Evolutionary conservation across 2,888 invertebrate species (phyloP), one percentile per base, ranked within the genome.

Genomic region (Notodonta ziczac): DNA sequence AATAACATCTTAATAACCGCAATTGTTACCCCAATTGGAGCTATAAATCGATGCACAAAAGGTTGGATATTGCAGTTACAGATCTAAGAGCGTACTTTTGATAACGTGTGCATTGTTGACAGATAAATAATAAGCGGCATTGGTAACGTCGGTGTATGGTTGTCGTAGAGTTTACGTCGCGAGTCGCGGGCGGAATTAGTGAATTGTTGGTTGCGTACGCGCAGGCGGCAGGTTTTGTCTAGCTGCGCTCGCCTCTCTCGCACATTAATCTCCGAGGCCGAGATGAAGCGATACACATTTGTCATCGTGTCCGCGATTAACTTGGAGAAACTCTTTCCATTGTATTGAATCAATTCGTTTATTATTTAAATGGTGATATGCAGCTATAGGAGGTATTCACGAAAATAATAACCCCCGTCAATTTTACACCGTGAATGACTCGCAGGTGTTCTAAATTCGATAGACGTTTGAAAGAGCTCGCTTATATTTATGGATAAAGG

Each of bases 251-350:
- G 80, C 79, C 84, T 81, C 88, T 84, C 84, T 85, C 83, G 86
- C 83, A 78, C 91, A 93, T 93, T 93, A 93, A 93, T 93, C 93
- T 88, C 84, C 65, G 65, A 74, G 74, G 83, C 75, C 73, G 87
- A 93, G 92, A 93, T 93, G 91, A 91, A 93, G 90, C 86, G 93
- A 91, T 93, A 89, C 85, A 83, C 88, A 93, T 93, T 93, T 93
- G 89, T 93, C 92, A 92, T 90, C 86, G 77, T 89, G 91, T 88
- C 90, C 73, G 79, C 87, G 90, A 92, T 92, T 89, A 90, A 88
- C 89, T 85, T 76, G 73, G 84, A 88, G 88, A 89, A 88, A 89
- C 86, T 88, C 86, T 82, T 86, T 81, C 85, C 78, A 88, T 91
- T 90, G 88, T 91, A 84, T 84, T 80, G 86, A 88, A 89, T 91